Percentiles rank a stretch among this genome's conserved stretches.
Conservation (phyloP, 2,797 vertebrate genomes). For the Manis pentadactyla region DNA sequence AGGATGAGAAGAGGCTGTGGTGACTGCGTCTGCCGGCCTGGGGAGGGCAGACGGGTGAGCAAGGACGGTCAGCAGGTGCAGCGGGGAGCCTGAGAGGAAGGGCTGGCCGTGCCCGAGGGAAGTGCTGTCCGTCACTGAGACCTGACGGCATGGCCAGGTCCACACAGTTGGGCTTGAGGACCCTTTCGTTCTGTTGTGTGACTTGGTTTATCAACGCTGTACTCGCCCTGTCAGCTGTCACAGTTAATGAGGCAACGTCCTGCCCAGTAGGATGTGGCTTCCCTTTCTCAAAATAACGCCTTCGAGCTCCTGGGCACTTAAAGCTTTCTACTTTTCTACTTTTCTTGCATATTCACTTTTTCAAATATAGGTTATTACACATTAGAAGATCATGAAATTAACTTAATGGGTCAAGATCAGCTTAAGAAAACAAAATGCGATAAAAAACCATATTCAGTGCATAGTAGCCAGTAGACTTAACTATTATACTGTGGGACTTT, state of each 20-base stretch:
- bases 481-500: background rate
- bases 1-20: background rate
- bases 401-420: background rate
- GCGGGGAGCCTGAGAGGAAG: background rate
- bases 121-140: background rate
- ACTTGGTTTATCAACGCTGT: background rate
- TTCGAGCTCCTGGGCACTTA: background rate
- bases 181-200: rapidly evolving
- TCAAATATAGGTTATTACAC: background rate
- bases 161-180: rapidly evolving
- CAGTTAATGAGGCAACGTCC: background rate
- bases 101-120: background rate
- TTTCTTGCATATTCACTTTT: background rate
- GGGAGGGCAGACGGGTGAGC: background rate
- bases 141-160: rapidly evolving
- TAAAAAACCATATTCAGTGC: background rate
- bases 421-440: background rate
- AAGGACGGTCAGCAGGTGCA: background rate
- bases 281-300: background rate
- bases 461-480: background rate
- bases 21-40: background rate
- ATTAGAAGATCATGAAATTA: background rate
- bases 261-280: rapidly evolving
- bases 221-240: rapidly evolving
- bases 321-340: background rate